Conservation (phyloP, 1,140 invertebrate genomes). For the Procambarus virginalis region DNA sequence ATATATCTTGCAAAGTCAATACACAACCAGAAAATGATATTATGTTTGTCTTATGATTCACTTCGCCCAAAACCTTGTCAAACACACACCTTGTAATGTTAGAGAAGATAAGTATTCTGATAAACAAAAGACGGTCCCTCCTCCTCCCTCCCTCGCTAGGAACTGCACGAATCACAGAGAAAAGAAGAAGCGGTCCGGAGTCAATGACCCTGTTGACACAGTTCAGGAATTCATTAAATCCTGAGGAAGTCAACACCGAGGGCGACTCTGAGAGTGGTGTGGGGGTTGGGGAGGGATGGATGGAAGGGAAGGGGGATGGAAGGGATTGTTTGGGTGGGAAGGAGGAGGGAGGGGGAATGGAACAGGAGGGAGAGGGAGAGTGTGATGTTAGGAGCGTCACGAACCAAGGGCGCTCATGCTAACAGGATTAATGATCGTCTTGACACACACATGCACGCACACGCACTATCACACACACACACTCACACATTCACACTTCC, state of each 20-base stretch:
- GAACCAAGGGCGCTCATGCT: not conserved
- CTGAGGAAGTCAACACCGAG: not conserved
- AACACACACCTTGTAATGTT: too few species aligned
- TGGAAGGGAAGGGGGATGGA: too few species aligned
- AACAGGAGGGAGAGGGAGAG: too few species aligned
- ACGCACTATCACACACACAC: not conserved
- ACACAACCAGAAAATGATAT: too few species aligned
- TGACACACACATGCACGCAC: not conserved
- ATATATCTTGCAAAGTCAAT: too few species aligned
- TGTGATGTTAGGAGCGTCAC: not conserved
- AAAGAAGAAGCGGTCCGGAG: not conserved
- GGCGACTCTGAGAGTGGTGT: not conserved
- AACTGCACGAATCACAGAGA: not conserved
- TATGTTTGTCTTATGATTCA: too few species aligned
- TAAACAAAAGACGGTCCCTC: not conserved
- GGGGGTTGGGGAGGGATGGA: too few species aligned
- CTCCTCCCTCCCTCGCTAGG: too few species aligned
- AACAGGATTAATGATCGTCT: slow-evolving; percentile 1
- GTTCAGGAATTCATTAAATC: not conserved
- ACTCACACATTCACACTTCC: not conserved
- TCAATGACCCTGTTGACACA: not conserved
- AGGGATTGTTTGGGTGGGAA: too few species aligned
- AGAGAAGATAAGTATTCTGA: not conserved
- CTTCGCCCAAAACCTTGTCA: too few species aligned
- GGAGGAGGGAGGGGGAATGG: too few species aligned